phyloP scores from a whole-genome alignment of 2,113 vertebrate species.

The Gymnarchus niloticus region DNA sequence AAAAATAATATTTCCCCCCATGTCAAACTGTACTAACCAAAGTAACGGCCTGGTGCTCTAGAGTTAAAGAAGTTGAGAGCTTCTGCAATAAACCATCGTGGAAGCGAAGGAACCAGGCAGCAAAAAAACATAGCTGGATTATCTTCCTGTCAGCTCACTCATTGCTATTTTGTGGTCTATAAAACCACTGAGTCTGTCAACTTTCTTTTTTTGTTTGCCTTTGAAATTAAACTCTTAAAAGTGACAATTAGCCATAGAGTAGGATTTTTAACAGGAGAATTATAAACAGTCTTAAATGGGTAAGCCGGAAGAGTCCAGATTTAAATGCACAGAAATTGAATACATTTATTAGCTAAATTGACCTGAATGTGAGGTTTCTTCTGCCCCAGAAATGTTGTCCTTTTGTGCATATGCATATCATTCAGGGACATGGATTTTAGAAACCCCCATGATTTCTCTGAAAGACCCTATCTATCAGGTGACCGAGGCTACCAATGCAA shows the following conservation, averaged over 20 bases:
- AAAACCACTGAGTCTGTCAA: not conserved
- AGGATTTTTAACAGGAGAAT: not conserved
- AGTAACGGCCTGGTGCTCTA: not conserved
- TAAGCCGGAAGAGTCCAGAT: not conserved
- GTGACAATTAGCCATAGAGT: too few relatives aligned
- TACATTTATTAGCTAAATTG: not conserved
- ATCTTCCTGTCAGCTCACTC: not conserved
- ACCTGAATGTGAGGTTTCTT: not conserved
- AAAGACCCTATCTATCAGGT: not conserved
- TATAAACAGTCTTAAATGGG: not conserved
- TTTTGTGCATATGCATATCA: not conserved
- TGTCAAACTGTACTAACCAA: too few relatives aligned
- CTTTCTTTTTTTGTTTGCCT: not conserved
- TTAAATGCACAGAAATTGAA: not conserved
- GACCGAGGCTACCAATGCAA: conserved; percentile 11
- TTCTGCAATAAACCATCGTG: not conserved
- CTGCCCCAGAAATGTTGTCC: not conserved
- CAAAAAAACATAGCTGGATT: not conserved
- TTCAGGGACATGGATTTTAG: not conserved
- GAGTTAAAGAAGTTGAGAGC: not conserved
- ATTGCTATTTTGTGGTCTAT: not conserved
- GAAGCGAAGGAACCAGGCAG: not conserved
- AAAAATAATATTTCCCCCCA: not conserved
- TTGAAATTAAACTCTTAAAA: not conserved
- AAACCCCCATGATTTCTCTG: not conserved